phyloP scores from a whole-genome alignment of 2,888 invertebrate genomes.

The Platycheirus albimanus region DNA sequence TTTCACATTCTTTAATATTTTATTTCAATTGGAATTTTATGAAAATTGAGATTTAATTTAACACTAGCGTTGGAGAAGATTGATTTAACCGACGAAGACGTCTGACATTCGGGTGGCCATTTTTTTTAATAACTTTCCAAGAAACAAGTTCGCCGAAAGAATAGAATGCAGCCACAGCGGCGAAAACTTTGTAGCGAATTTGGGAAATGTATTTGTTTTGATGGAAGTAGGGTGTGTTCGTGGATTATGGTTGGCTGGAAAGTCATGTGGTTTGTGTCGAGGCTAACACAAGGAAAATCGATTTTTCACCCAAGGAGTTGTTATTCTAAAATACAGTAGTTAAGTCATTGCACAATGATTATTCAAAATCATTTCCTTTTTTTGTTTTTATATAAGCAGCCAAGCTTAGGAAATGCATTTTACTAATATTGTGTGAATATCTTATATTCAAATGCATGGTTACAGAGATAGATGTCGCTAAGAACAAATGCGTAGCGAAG shows the following conservation, averaged over 20 bases:
- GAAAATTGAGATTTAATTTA: constrained; percentile 30
- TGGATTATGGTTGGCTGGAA: constrained; percentile 19
- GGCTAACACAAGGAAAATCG: not conserved
- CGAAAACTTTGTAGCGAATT: constrained; percentile 16
- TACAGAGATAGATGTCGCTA: no score
- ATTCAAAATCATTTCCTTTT: no score
- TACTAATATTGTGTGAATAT: no score
- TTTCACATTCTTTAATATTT: constrained; percentile 48
- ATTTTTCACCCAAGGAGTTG: no score
- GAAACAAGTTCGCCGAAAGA: constrained; percentile 43
- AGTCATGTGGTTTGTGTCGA: constrained; percentile 36
- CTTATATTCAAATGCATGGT: no score
- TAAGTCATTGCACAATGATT: no score
- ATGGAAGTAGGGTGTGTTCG: constrained; percentile 51
- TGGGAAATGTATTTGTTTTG: constrained; percentile 59
- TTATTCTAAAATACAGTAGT: no score
- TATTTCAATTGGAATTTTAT: constrained; percentile 25
- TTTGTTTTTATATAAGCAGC: no score
- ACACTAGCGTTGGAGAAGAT: constrained; percentile 57
- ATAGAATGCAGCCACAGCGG: constrained; percentile 36
- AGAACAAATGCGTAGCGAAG: no score
- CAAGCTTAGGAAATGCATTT: no score
- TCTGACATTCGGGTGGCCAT: constrained; percentile 73
- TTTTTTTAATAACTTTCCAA: constrained; percentile 70
- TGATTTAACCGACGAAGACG: constrained; percentile 69